Evolutionary conservation across 2,888 invertebrate species (phyloP), one percentile per base, ranked within the genome.

Genomic region (Tenthredo notha): DNA sequence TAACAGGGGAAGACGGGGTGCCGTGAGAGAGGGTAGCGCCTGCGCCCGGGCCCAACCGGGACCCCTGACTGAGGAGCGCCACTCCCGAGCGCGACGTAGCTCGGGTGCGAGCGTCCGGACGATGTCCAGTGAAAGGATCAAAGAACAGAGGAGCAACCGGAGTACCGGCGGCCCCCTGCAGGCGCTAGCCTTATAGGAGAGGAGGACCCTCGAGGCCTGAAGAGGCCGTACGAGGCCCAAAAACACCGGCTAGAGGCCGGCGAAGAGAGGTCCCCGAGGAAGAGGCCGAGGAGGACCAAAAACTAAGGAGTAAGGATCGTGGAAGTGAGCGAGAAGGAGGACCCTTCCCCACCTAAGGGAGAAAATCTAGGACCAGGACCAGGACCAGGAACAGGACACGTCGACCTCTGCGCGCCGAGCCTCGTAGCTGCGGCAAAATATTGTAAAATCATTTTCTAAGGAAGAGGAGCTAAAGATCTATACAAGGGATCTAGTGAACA

Each of bases 71-170:
- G 93, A 92, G 91, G 86, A 91, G 92, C 92, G 93, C 93, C 93
- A 93, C 93, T 93, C 93, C 93, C 93, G 92, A 92, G 92, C 93
- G 92, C 93, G 92, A 91, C 90, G 91, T 93, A 93, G 91, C 91
- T 90, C 95, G 95, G 94, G 92, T 93, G 92, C 92, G 89, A 90
- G 90, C 92, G 90, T 92, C 93, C 93, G 94, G 94, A 93, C 91
- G 91, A 92, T 91, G 91, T 92, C 90, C 91, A 92, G 92, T 92
- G 93, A 93, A 93, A 94, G 93, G 93, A 94, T 94, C 93, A 93
- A 93, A 93, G 92, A 92, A 93, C 93, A 93, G 93, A 93, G 92
- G 93, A 95, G 95, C 94, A 95, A 95, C 94, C 94, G 95, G 94
- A 91, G 91, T 89, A 89, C 89, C 90, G 94, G 93, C 93, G 93